Evolutionary conservation across 1,140 invertebrate species (phyloP), one percentile per base, ranked within the genome.

Genomic region (Brachystomella parvula): DNA sequence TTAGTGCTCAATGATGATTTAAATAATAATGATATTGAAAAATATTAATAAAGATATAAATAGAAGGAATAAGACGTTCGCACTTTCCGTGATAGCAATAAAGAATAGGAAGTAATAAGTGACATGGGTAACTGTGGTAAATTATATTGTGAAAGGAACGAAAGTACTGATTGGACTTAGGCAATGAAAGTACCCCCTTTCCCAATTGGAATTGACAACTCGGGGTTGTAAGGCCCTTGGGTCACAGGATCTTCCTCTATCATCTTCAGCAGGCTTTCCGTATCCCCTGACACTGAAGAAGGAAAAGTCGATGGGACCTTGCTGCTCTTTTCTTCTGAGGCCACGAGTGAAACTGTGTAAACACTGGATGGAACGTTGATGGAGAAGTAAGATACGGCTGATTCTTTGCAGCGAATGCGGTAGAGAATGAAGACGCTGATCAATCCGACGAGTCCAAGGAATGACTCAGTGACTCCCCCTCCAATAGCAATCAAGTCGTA

Each of bases 401-500:
- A 12, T 53, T 12, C 12, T 24, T 53, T 12, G 21, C 12, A 6
- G 12, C 49, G 49, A 53, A 53, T 12, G 6, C 49, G 49, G 49
- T 53, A 60, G 24, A 60, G 33, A 3, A 53, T 32, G 32, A 65
- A 9, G 3, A 60, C n/a, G 15, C 24, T 32, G 17, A 69, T 30
- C 0, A 63, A 53, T 24, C 68, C 68, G 28, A 65, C 30, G 19
- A 69, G 6, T 9, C 47, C 63, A 24, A 87, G 78, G 60, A 85
- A 80, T 31, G 96, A 98, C 78, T 99, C 96, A 33, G 96, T 89
- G 64, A 94, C 83, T 70, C 96, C 96, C 75, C 96, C 90, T 28
- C 96, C 86, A 72, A 97, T 94, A 53, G 93, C 93, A 78, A 98
- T 99, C 66, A 93, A 79, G 81, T 99, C 95, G 75, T 92, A 94